Conservation (phyloP, 2,797 vertebrate species). For the Micromesistius poutassou region DNA sequence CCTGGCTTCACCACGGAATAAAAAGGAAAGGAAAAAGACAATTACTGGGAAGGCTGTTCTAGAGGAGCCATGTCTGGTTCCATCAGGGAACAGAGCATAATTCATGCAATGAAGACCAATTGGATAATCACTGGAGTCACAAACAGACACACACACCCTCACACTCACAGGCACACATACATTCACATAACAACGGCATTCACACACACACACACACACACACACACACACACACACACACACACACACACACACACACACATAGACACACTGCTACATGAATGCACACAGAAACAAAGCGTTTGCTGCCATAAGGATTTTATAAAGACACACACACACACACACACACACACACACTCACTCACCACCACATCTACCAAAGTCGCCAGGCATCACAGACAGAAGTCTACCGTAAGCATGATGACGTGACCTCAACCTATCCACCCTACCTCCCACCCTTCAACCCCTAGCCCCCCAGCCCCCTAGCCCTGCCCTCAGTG, state of each 20-base stretch:
- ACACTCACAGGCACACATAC: constrained; percentile 8
- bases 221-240: constrained; percentile 1
- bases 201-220: background rate
- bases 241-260: background rate
- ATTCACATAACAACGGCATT: background rate
- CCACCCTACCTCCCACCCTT: constrained; percentile 21
- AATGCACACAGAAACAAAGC: background rate
- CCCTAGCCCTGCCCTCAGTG: constrained; percentile 7
- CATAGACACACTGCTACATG: background rate
- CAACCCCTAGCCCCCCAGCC: background rate
- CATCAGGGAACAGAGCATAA: constrained; percentile 39
- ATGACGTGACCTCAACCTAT: constrained; percentile 19
- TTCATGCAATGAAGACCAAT: constrained; percentile 30
- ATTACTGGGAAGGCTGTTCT: constrained; percentile 39
- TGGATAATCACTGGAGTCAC: constrained; percentile 40
- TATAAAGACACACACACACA: background rate
- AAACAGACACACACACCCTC: background rate
- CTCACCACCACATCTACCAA: background rate
- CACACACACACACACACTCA: background rate
- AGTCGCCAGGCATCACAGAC: background rate
- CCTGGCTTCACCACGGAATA: constrained; percentile 24
- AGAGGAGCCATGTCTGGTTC: constrained; percentile 40
- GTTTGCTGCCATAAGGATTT: too few relatives aligned
- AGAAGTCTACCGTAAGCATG: background rate
- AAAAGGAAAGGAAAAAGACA: constrained; percentile 19